These are phyloP conservation scores for Sycophaga agraensis DNA, from an alignment of 1,140 invertebrate species.

Conservation along the genomic window DNA sequence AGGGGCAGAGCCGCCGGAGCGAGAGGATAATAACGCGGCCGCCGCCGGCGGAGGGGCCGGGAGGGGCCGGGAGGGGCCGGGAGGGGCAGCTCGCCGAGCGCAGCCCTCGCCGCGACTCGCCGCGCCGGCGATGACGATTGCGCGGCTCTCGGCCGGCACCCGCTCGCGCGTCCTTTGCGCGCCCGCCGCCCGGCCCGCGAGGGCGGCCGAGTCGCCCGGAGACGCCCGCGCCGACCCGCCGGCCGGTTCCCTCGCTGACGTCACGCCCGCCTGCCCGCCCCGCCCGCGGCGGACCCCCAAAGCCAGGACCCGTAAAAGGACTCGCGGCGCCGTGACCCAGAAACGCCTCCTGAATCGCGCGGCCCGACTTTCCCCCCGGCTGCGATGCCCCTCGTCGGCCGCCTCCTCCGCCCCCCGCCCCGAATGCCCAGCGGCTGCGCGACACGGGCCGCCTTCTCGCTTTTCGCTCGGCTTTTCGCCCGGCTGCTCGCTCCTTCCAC, in stretches of 20 bases:
- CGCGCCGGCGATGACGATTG: conserved; percentile 18
- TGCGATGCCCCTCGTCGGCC: neutral
- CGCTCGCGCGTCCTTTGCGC: neutral
- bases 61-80: neutral
- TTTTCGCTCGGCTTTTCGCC: no score
- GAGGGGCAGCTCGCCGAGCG: conserved; percentile 3
- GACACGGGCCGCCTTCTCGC: neutral
- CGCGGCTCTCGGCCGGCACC: neutral
- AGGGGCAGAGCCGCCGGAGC: neutral
- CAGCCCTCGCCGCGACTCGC: conserved; percentile 13
- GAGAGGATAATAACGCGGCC: neutral
- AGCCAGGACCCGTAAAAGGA: no score
- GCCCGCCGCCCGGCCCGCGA: neutral
- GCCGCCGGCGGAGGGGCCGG: neutral
- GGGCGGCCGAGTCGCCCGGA: neutral
- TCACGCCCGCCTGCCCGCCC: no score
- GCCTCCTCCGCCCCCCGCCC: neutral
- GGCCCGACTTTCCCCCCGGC: neutral
- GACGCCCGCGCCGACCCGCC: neutral
- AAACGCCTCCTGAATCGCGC: neutral
- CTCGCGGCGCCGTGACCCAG: no score
- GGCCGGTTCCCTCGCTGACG: neutral
- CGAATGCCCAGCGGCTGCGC: neutral
- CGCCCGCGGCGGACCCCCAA: no score
- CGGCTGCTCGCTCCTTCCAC: no score